Evolutionary conservation across 2,113 vertebrate species (phyloP).

Genomic region (Syngnathoides biaculeatus): DNA sequence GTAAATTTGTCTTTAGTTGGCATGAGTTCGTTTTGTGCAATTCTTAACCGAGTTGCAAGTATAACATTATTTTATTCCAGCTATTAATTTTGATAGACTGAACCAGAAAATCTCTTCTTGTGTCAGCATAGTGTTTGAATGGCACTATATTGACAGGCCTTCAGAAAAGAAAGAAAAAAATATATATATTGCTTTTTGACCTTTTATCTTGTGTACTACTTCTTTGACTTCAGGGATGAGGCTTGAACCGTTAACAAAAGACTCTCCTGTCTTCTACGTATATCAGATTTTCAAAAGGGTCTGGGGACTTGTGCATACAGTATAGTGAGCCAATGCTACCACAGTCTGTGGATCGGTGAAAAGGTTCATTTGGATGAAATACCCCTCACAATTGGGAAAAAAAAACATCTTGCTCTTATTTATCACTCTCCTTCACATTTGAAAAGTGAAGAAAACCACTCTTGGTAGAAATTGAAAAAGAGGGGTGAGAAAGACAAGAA

Average conservation of each 20-base stretch:
- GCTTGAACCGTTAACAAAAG: background rate
- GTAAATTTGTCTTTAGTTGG: background rate
- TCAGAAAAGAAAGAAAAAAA: background rate
- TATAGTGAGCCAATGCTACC: background rate
- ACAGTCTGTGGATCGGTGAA: background rate
- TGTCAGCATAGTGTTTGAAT: slow-evolving; percentile 5
- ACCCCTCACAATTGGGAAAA: background rate
- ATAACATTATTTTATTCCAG: background rate
- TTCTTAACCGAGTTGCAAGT: background rate
- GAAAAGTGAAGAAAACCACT: slow-evolving; percentile 14
- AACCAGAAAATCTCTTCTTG: slow-evolving; percentile 27
- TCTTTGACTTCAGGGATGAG: background rate
- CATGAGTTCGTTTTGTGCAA: too few species aligned
- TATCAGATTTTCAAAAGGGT: background rate
- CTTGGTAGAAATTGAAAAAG: slow-evolving; percentile 17
- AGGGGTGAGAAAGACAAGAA: slow-evolving; percentile 3
- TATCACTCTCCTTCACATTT: background rate
- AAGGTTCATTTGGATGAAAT: background rate
- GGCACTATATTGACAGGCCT: background rate
- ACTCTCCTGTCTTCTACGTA: background rate
- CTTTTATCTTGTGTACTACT: background rate
- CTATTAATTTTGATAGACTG: background rate
- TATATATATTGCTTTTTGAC: background rate
- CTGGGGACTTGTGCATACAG: background rate
- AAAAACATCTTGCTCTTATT: background rate